Evolutionary conservation across 2,888 invertebrate genomes (phyloP).

Genomic region (Panopea generosa): DNA sequence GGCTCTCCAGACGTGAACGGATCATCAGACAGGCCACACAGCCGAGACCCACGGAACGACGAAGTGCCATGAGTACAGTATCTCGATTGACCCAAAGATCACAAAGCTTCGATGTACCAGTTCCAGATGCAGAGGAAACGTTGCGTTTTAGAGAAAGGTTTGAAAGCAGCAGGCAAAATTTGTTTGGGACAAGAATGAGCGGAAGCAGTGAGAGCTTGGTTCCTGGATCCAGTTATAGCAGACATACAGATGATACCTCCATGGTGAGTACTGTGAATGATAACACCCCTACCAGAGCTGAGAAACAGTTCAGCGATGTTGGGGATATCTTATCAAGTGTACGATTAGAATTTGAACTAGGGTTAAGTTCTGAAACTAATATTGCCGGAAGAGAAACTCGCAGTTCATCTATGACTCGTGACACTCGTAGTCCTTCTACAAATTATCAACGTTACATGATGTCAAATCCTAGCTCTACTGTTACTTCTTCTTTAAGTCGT

Average conservation of each 20-base stretch:
- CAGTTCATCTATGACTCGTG: slow-evolving; percentile 33
- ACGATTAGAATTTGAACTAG: slow-evolving; percentile 4
- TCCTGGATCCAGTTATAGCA: slow-evolving; percentile 6
- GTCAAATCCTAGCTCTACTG: slow-evolving; percentile 14
- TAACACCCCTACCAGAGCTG: slow-evolving; percentile 2
- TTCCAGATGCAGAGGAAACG: slow-evolving; percentile 14
- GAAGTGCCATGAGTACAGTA: slow-evolving; percentile 24
- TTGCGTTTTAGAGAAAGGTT: slow-evolving; percentile 38
- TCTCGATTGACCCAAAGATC: slow-evolving; percentile 45
- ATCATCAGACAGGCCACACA: slow-evolving; percentile 33
- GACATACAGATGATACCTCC: slow-evolving; percentile 34
- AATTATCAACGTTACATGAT: slow-evolving; percentile 27
- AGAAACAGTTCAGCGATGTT: slow-evolving; percentile 20
- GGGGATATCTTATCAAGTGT: slow-evolving; percentile 27
- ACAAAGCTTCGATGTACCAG: slow-evolving; percentile 41
- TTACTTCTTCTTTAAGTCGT: neutral
- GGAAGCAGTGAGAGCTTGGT: slow-evolving; percentile 45
- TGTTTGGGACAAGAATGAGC: slow-evolving; percentile 36
- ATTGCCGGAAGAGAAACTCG: slow-evolving; percentile 22
- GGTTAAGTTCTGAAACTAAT: slow-evolving; percentile 26
- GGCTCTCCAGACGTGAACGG: slow-evolving; percentile 32
- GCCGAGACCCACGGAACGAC: slow-evolving; percentile 33
- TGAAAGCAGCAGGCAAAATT: slow-evolving; percentile 38
- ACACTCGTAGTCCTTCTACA: slow-evolving; percentile 28
- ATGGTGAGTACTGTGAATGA: slow-evolving; percentile 21